Percentiles rank a stretch among this genome's conserved stretches.
Conservation (phyloP, 2,888 invertebrate species). For the Noctua pronuba region DNA sequence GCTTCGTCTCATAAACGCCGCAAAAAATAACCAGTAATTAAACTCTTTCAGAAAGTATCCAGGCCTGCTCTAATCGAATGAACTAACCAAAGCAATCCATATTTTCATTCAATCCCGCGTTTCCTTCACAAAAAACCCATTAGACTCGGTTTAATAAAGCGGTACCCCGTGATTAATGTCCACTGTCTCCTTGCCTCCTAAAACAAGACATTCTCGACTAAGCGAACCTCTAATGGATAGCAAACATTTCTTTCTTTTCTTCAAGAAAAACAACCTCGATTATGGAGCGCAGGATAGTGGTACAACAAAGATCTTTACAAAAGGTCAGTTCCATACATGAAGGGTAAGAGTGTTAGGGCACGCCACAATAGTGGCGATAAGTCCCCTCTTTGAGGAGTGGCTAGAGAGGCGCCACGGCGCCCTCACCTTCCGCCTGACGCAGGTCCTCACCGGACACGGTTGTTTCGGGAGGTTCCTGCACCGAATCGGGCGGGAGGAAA, state of each 20-base stretch:
- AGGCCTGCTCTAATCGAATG: constrained; percentile 6
- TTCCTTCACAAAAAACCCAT: constrained; percentile 39
- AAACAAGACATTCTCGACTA: constrained; percentile 41
- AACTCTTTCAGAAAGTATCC: background rate
- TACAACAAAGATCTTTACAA: background rate
- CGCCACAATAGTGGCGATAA: no score
- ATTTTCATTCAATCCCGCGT: constrained; percentile 42
- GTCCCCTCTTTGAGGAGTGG: no score
- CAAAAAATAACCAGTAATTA: background rate
- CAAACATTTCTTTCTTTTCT: constrained; percentile 56
- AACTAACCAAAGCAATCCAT: constrained; percentile 15
- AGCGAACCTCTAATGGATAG: constrained; percentile 59
- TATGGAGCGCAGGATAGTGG: constrained; percentile 20
- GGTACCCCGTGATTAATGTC: constrained; percentile 47
- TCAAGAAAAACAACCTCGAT: constrained; percentile 39
- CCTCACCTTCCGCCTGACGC: no score
- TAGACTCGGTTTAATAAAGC: constrained; percentile 30
- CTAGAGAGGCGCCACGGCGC: no score
- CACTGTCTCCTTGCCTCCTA: constrained; percentile 37
- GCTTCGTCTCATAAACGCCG: background rate
- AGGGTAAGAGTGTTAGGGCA: no score
- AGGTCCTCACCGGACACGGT: no score
- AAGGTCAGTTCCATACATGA: constrained; percentile 9
- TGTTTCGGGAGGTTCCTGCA: no score
- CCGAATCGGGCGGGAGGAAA: no score